Conservation (phyloP, 2,797 vertebrate species). For the Mastacembelus armatus region DNA sequence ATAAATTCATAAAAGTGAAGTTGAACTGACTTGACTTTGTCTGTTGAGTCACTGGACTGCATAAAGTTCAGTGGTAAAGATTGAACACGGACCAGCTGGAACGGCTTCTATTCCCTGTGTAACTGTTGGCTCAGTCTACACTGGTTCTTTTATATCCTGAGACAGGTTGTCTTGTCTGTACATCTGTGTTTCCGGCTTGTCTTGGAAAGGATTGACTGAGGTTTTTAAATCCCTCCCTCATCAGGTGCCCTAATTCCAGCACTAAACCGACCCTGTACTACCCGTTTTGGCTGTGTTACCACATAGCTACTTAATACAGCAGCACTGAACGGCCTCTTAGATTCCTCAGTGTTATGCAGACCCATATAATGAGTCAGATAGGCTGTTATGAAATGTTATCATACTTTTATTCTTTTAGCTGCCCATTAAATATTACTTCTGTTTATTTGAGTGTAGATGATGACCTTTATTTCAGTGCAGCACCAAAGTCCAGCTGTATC, state of each 20-base stretch:
- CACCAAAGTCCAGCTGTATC: constrained; percentile 50
- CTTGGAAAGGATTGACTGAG: constrained; percentile 38
- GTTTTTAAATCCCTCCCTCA: constrained; percentile 33
- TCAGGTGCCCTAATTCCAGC: constrained; percentile 48
- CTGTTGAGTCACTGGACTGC: neutral
- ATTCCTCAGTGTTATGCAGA: neutral
- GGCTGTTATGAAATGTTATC: neutral
- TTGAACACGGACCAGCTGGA: constrained; percentile 22
- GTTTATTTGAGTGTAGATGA: neutral
- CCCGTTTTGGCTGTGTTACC: constrained; percentile 18
- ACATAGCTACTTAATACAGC: constrained; percentile 3
- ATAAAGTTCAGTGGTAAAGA: constrained; percentile 14
- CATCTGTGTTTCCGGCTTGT: constrained; percentile 1
- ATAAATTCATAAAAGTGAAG: neutral
- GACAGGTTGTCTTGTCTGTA: constrained; percentile 32
- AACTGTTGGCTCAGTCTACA: constrained; percentile 10
- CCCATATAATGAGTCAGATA: neutral
- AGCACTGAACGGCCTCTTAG: neutral
- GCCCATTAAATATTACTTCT: neutral
- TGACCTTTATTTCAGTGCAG: neutral
- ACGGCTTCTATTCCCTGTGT: neutral
- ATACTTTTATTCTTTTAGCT: neutral
- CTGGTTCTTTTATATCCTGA: constrained; percentile 18
- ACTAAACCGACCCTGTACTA: constrained; percentile 21
- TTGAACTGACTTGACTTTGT: neutral